These are phyloP conservation scores for Phanerotoma sp. DNA, from an alignment of 2,888 invertebrate species.

Conservation along the genomic window DNA sequence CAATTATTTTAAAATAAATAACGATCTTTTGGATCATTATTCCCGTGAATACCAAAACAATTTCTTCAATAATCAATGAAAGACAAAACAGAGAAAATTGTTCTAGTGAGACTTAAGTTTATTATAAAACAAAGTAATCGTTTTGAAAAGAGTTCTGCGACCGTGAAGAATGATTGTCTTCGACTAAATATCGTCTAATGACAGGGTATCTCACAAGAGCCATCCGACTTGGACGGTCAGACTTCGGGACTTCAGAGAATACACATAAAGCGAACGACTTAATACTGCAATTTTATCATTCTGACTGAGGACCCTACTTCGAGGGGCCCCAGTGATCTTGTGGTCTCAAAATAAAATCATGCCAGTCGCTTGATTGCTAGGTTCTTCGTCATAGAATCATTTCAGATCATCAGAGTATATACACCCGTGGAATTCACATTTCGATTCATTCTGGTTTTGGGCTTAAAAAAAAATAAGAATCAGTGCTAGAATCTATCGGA, in stretches of 20 bases:
- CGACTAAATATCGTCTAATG: constrained; percentile 54
- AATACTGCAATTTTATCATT: constrained; percentile 58
- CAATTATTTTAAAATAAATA: background rate
- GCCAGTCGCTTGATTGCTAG: constrained; percentile 48
- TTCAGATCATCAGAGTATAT: constrained; percentile 21
- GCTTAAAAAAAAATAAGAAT: too few species aligned
- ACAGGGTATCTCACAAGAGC: constrained; percentile 48
- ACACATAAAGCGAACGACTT: constrained; percentile 58
- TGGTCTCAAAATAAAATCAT: constrained; percentile 57
- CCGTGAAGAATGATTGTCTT: constrained; percentile 51
- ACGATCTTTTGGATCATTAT: too few species aligned
- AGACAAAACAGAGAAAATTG: constrained; percentile 28
- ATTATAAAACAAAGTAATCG: constrained; percentile 38
- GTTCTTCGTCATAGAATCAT: constrained; percentile 33
- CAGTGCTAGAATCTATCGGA: constrained; percentile 5
- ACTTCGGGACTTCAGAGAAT: constrained; percentile 56
- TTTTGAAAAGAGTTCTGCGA: constrained; percentile 40
- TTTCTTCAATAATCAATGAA: background rate
- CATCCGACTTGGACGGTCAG: constrained; percentile 36
- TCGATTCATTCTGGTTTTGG: background rate
- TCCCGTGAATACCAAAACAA: too few species aligned
- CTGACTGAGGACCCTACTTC: constrained; percentile 36
- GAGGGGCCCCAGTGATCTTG: constrained; percentile 44
- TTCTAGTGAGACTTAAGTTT: constrained; percentile 30
- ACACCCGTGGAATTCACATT: constrained; percentile 17